Percentiles rank a stretch among this genome's conserved stretches.
phyloP scores from a whole-genome alignment of 2,797 vertebrate species.

The Gobio occitaniae region DNA sequence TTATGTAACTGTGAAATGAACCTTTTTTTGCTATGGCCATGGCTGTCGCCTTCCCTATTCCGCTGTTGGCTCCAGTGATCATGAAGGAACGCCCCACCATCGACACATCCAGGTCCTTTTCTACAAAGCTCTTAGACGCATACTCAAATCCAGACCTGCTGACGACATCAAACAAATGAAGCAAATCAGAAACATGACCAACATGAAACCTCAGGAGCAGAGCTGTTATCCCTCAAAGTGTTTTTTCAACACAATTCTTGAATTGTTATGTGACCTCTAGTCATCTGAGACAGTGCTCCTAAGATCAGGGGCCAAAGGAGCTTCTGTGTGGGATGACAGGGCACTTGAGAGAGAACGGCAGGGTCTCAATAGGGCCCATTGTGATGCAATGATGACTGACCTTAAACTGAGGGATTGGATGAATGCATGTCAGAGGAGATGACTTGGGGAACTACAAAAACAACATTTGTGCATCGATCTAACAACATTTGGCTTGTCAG shows the following conservation, averaged over 20 bases:
- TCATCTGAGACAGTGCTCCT: background rate
- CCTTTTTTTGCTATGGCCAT: constrained; percentile 80
- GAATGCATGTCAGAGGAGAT: constrained; percentile 31
- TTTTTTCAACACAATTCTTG: constrained; percentile 16
- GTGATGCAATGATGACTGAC: constrained; percentile 39
- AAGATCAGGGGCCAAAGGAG: constrained; percentile 28
- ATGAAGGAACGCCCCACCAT: constrained; percentile 78
- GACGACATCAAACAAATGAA: constrained; percentile 14
- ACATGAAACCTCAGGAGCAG: constrained; percentile 5
- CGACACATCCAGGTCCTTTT: constrained; percentile 72
- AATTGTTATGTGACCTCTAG: constrained; percentile 26
- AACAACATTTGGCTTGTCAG: background rate
- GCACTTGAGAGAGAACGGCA: background rate
- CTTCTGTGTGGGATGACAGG: constrained; percentile 44
- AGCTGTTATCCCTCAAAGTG: background rate
- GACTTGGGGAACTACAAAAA: constrained; percentile 36
- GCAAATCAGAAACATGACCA: background rate
- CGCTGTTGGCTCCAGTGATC: constrained; percentile 80
- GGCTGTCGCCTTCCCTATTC: constrained; percentile 77
- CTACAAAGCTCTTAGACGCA: constrained; percentile 70
- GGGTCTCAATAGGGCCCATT: constrained; percentile 37
- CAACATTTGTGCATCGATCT: constrained; percentile 28
- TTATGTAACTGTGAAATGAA: constrained; percentile 42
- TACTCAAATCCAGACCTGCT: constrained; percentile 73
- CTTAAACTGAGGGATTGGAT: constrained; percentile 1